Percentiles rank a stretch among this genome's conserved stretches.
Evolutionary conservation across 2,888 invertebrate genomes (phyloP).

Genomic region (Agrotis segetum): DNA sequence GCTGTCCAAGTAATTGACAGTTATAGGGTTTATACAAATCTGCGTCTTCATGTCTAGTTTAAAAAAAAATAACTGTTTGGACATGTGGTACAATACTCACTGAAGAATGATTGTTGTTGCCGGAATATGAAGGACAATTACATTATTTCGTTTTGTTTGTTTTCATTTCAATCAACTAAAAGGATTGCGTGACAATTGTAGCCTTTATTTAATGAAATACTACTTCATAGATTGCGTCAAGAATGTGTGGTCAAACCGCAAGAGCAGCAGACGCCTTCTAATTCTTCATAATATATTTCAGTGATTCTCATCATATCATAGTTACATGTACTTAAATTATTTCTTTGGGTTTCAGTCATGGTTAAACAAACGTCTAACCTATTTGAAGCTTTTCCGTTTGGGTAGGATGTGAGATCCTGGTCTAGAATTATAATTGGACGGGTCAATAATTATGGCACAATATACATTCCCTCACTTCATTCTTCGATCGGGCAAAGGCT

Average conservation of each 20-base stretch:
- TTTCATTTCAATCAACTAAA: constrained; percentile 30
- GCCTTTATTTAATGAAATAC: too few relatives aligned
- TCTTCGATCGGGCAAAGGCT: too few relatives aligned
- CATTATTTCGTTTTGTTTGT: neutral
- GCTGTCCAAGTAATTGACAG: constrained; percentile 14
- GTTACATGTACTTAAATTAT: too few relatives aligned
- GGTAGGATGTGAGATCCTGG: too few relatives aligned
- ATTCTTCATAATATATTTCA: neutral
- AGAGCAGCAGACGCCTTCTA: neutral
- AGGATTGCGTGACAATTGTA: neutral
- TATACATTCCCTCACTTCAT: too few relatives aligned
- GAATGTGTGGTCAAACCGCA: neutral
- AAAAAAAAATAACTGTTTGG: neutral
- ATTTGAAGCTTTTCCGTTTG: too few relatives aligned
- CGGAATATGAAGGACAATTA: neutral
- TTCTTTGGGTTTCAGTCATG: too few relatives aligned
- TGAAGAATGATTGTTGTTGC: neutral
- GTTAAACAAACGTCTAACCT: too few relatives aligned
- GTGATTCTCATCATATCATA: too few relatives aligned
- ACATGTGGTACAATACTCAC: neutral
- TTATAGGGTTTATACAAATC: constrained; percentile 6
- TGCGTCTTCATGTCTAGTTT: constrained; percentile 14
- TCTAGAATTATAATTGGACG: too few relatives aligned
- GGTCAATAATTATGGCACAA: too few relatives aligned
- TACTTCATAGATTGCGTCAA: too few relatives aligned